Base-by-base conservation (phyloP, 2,888 invertebrate genomes). In the Drosophila paramelanica region DNA sequence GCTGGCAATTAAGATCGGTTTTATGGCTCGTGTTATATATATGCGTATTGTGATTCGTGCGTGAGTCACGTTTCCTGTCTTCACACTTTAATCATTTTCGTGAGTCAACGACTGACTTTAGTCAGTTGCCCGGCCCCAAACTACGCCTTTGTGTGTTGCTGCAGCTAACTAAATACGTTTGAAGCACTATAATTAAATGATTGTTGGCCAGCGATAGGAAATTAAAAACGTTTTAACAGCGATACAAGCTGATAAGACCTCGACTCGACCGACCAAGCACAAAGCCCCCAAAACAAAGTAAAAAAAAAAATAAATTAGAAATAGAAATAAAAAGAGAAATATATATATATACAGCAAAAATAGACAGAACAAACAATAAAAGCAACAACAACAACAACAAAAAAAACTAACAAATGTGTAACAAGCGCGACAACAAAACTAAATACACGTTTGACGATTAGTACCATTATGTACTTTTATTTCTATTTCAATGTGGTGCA, bases 221-320 rank as follows among this genome's bases (percentile, higher is more conserved):
- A 88, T 89, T 89, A 81, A 87, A 87, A 84, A 74, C 88, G 75
- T 81, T 84, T 84, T 80, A 79, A 62, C 77, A 79, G 70, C 80
- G 82, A 88, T 86, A 71, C 62, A 69, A 68, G 58, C 64, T 67
- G 86, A 86, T 86, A 89, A 89, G 83, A 8, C 56, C 47, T 25
- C 55, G 38, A 25, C 42, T 17, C 56, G 64, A 72, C 36, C 36
- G 13, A 53, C 42, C 39, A 57, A 59, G 51, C 36, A 46, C 36
- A 62, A 58, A 61, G 23, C 55, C 50, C 50, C 39, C 52, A 58
- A 25, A 55, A 56, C 38, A 53, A 42, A 51, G 52, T 49, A 46
- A 10, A 42, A 52, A 61, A 33, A 38, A n/a, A 39, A 45, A 67
- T n/a, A 17, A 39, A 43, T 52, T 49, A 49, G 10, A 42, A 50